These are phyloP conservation scores for Dryobates pubescens DNA, from an alignment of 2,797 vertebrate genomes.

Conservation along the genomic window DNA sequence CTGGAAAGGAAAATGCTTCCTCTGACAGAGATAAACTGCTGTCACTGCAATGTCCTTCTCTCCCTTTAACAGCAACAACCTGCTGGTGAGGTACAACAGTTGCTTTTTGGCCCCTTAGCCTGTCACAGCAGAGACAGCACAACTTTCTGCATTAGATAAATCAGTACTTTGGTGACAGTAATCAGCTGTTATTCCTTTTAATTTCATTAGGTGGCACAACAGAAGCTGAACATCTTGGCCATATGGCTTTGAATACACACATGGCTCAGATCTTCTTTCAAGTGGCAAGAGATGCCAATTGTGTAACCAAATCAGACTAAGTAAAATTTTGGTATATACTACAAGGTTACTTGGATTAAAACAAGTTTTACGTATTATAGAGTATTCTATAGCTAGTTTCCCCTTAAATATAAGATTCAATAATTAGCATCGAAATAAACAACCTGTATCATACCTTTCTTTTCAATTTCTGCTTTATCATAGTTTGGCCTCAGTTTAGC, in stretches of 20 bases:
- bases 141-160: not conserved
- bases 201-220: not conserved
- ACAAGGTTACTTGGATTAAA: not conserved
- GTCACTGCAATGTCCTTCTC: not conserved
- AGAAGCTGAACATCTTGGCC: not conserved
- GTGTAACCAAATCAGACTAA: not conserved
- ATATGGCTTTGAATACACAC: not conserved
- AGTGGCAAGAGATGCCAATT: not conserved
- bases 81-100: not conserved
- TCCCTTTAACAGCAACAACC: not conserved
- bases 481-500: conserved; percentile 90
- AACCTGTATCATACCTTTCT: conserved; percentile 85
- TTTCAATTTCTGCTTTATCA: conserved; percentile 94
- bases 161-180: not conserved
- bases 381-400: not conserved
- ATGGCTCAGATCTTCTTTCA: accelerated
- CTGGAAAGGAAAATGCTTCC: not conserved
- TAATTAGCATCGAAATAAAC: not conserved
- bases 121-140: not conserved
- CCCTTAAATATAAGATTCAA: not conserved
- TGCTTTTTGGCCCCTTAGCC: not conserved
- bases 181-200: not conserved
- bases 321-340: not conserved
- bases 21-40: not conserved
- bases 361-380: not conserved